Percentiles rank a stretch among this genome's conserved stretches.
Evolutionary conservation across 2,888 invertebrate genomes (phyloP).

Genomic region (Cyclophora albipunctata): DNA sequence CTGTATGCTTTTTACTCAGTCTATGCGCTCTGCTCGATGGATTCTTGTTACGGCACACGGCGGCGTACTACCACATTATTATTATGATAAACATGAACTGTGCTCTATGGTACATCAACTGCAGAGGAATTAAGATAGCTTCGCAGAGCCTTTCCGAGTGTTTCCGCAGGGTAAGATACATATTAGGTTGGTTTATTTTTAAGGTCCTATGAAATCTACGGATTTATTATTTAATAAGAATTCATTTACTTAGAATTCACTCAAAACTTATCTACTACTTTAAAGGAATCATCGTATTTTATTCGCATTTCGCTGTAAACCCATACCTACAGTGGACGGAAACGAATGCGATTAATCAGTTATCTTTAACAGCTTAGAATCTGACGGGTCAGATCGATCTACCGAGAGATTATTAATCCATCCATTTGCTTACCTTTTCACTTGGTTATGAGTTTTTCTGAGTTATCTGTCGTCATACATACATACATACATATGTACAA

Average conservation of each 20-base stretch:
- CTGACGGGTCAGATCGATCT: conserved; percentile 7
- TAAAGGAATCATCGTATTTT: neutral
- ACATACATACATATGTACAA: too few relatives aligned
- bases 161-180: conserved; percentile 56
- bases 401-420: too few relatives aligned
- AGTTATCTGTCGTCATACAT: too few relatives aligned
- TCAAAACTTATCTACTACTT: too few relatives aligned
- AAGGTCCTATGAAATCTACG: neutral
- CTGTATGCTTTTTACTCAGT: conserved; percentile 75
- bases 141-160: conserved; percentile 72
- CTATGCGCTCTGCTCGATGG: conserved; percentile 78
- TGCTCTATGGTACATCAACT: conserved; percentile 82
- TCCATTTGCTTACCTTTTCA: too few relatives aligned
- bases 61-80: conserved; percentile 79
- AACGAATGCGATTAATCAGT: conserved; percentile 6
- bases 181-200: neutral
- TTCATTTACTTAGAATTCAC: too few relatives aligned
- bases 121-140: conserved; percentile 79
- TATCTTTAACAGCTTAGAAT: conserved; percentile 1
- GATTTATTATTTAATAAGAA: too few relatives aligned
- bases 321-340: too few relatives aligned
- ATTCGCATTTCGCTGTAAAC: neutral
- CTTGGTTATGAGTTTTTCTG: too few relatives aligned
- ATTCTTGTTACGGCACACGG: conserved; percentile 78
- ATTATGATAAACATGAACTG: conserved; percentile 84